Conservation (phyloP, 2,113 vertebrate genomes). For the Planiliza haematocheilus region DNA sequence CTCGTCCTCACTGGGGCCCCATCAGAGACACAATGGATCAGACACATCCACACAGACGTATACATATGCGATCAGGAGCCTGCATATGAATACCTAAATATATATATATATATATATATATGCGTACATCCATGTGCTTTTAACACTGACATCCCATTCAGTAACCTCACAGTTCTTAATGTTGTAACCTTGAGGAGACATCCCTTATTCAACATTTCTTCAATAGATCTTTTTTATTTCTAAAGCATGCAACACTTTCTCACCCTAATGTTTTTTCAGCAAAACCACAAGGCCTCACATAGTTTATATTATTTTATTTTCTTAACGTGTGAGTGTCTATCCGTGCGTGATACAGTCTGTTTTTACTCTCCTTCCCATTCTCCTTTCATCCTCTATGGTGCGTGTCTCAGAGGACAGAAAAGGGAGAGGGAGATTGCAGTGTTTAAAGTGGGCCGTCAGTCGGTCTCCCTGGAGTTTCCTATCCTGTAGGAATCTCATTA, state of each 20-base stretch:
- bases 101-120: conserved; percentile 12
- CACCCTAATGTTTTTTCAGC: conserved; percentile 15
- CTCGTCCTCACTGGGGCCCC: conserved; percentile 16
- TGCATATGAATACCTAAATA: conserved; percentile 33
- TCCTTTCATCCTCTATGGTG: conserved; percentile 47
- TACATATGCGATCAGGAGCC: conserved; percentile 8
- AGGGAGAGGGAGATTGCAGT: conserved; percentile 58
- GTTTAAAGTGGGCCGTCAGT: conserved; percentile 79
- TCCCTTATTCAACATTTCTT: background rate
- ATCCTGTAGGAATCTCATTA: conserved; percentile 81
- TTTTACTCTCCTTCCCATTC: conserved; percentile 49
- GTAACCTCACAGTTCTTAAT: background rate
- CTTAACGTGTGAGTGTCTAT: conserved; percentile 15
- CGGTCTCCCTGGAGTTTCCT: conserved; percentile 75
- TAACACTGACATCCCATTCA: no score
- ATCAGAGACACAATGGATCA: conserved; percentile 39
- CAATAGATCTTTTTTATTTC: background rate
- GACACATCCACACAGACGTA: conserved; percentile 26
- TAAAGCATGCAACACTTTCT: conserved; percentile 11
- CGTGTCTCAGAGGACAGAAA: conserved; percentile 56
- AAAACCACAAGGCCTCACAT: conserved; percentile 22
- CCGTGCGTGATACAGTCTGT: conserved; percentile 33
- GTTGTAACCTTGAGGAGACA: background rate
- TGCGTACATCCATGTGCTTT: background rate
- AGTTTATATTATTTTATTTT: background rate